Conservation (phyloP, 1,140 invertebrate species). For the Sarcophaga peregrina region DNA sequence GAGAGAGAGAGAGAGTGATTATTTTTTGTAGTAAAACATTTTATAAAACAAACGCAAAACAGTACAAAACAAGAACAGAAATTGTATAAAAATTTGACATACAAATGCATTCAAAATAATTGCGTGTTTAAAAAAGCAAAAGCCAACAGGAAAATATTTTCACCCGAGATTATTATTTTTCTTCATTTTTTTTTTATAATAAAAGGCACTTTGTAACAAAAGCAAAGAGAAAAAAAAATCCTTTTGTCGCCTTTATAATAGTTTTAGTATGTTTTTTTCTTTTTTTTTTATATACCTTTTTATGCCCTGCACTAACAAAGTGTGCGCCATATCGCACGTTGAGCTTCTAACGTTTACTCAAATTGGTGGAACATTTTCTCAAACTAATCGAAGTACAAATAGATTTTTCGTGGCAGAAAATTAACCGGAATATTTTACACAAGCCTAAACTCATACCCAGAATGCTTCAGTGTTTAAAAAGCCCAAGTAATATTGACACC, state of each 20-base stretch:
- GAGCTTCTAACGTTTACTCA: too few relatives aligned
- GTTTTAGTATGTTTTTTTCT: background rate
- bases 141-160: background rate
- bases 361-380: background rate
- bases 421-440: too few relatives aligned
- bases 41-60: background rate
- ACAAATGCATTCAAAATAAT: background rate
- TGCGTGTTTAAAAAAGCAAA: background rate
- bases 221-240: background rate
- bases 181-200: background rate
- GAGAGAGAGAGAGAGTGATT: too few relatives aligned
- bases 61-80: background rate
- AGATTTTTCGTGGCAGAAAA: too few relatives aligned
- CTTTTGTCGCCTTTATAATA: background rate
- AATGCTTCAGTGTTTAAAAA: too few relatives aligned
- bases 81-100: conserved; percentile 22
- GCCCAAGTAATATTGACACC: too few relatives aligned
- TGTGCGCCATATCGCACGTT: too few relatives aligned
- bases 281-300: background rate
- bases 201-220: background rate
- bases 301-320: too few relatives aligned
- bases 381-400: background rate
- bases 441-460: too few relatives aligned
- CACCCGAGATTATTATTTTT: background rate
- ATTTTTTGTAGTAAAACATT: background rate